phyloP scores from a whole-genome alignment of 2,888 invertebrate species.

The Hypomecis atomaria region DNA sequence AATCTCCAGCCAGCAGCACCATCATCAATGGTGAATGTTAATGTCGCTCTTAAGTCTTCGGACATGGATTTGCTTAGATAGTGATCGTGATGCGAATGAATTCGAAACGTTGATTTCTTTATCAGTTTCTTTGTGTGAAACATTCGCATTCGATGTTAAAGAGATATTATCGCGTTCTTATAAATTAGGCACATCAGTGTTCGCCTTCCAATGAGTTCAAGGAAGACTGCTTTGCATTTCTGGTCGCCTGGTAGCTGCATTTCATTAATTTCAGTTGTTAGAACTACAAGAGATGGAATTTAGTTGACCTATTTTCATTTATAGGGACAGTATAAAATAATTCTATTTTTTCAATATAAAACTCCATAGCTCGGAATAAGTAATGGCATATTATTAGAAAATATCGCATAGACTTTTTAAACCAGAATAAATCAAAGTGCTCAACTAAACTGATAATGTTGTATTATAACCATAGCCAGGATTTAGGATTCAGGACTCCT shows the following conservation, averaged over 20 bases:
- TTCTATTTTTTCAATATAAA: too few species aligned
- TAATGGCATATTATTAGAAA: too few species aligned
- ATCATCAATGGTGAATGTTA: slow-evolving; percentile 45
- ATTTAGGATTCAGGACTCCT: too few species aligned
- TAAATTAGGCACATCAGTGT: slow-evolving; percentile 18
- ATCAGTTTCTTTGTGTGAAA: slow-evolving; percentile 52
- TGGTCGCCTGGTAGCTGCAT: neutral
- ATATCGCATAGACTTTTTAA: too few species aligned
- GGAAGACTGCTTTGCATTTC: neutral
- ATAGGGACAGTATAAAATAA: too few species aligned
- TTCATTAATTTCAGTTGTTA: neutral
- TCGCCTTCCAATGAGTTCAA: slow-evolving; percentile 1
- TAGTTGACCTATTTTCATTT: too few species aligned
- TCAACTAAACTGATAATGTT: too few species aligned
- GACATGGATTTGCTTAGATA: slow-evolving; percentile 54
- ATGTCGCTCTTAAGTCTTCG: slow-evolving; percentile 46
- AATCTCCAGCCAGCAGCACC: neutral
- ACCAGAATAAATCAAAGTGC: too few species aligned
- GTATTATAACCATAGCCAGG: too few species aligned
- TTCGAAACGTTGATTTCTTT: slow-evolving; percentile 62
- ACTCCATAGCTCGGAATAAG: too few species aligned
- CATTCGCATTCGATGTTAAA: slow-evolving; percentile 37
- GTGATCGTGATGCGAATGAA: slow-evolving; percentile 52
- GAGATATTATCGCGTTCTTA: slow-evolving; percentile 45
- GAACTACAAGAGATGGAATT: too few species aligned